Base-by-base conservation (phyloP, 2,113 vertebrate genomes). In the Galemys pyrenaicus region DNA sequence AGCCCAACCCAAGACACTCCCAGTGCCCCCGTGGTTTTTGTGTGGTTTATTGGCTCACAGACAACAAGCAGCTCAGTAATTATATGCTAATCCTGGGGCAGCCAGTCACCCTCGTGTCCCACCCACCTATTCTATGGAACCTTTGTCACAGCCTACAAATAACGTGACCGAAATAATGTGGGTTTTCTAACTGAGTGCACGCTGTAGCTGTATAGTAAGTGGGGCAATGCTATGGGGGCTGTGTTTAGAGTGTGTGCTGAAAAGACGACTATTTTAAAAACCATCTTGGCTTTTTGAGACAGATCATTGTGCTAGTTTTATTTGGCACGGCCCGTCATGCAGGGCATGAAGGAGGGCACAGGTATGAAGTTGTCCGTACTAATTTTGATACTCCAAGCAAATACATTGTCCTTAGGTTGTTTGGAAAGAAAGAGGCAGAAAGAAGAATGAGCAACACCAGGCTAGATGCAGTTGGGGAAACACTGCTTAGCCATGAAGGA, bases 51-150 rank as follows among this genome's bases (percentile, higher is more conserved):
- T 7, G 39, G 56, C 56, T 93, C 74, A 28, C 1, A 54, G 60
- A 94, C 19, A 82, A 46, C 51, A 73, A 74, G 41, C 39, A 39
- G 19, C 62, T 92, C 62, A 46, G 0, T 92, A 70, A 62, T 94
- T 70, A 16, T 4, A 0, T 92, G 44, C 62, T 67, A 16, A 37
- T 83, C 95, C 79, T 37, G 71, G 68, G 73, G 87, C 89, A 0
- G 2, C 65, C 78, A 46, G 46, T n/a, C 13, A 32, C 64, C 68
- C 13, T 32, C 0, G 0, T 65, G 80, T 71, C 70, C 58, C 64
- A 39, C 71, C 62, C 28, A 86, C 84, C 19, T 26, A 20, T 56
- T 74, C 46, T 2, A 12, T 58, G 6, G 44, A n/a, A 16, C 30
- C 65, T 94, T 95, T 80, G 35, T 86, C 32, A 41, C 64, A 58